Percentiles rank a stretch among this genome's conserved stretches.
phyloP scores from a whole-genome alignment of 2,113 vertebrate genomes.

The Toxotes jaculatrix region DNA sequence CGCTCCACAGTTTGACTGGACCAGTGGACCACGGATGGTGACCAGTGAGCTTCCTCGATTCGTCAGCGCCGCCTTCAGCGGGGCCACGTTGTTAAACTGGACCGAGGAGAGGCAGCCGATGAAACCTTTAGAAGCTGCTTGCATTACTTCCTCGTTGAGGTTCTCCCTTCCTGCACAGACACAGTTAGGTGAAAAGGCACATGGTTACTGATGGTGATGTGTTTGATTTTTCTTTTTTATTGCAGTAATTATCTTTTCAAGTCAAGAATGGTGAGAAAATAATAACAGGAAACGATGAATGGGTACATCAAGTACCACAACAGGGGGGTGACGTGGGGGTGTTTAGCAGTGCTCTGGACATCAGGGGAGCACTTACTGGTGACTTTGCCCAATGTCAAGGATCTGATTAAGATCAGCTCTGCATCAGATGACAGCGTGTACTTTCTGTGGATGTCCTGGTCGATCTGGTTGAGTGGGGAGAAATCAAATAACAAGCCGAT shows the following conservation, averaged over 20 bases:
- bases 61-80: constrained; percentile 92
- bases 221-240: neutral
- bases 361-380: constrained; percentile 84
- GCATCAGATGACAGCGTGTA: constrained; percentile 91
- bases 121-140: constrained; percentile 89
- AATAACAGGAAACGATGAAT: neutral
- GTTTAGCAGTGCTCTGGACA: neutral
- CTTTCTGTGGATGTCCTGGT: constrained; percentile 90
- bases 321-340: neutral
- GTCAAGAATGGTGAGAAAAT: neutral
- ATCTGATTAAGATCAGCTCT: constrained; percentile 90
- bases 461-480: constrained; percentile 87
- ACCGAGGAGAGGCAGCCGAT: constrained; percentile 94
- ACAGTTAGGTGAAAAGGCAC: constrained; percentile 31
- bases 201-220: too few species aligned
- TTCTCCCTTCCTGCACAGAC: constrained; percentile 82
- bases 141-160: constrained; percentile 86
- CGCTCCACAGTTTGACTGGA: constrained; percentile 88
- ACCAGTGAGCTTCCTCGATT: constrained; percentile 87
- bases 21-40: constrained; percentile 86
- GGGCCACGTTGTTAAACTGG: constrained; percentile 92
- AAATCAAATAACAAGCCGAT: constrained; percentile 79
- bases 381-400: constrained; percentile 94
- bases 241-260: too few species aligned
- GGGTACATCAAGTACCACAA: neutral